A percentile compares a stretch with the other conserved stretches of the same genome.
Evolutionary conservation across 2,113 vertebrate species (phyloP).

Genomic region (Bombycilla garrulus): DNA sequence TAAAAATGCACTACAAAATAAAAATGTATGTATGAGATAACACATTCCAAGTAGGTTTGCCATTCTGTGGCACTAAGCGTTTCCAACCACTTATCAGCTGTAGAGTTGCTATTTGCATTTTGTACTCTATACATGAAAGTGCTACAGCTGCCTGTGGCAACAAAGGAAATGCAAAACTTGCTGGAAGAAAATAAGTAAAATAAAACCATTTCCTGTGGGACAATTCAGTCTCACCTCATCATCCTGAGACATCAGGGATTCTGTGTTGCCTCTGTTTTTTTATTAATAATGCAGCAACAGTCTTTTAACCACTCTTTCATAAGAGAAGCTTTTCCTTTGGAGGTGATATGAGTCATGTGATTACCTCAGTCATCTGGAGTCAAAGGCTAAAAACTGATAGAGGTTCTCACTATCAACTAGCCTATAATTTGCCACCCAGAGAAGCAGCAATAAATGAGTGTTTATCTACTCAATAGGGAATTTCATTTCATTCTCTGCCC

Average conservation of each 20-base stretch:
- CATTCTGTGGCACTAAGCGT: background rate
- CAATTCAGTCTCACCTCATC: conserved; percentile 62
- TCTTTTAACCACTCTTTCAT: conserved; percentile 39
- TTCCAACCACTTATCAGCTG: background rate
- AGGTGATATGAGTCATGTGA: background rate
- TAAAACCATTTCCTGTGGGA: conserved; percentile 17
- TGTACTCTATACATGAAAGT: conserved; percentile 5
- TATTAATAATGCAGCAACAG: conserved; percentile 38
- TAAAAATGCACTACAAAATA: background rate
- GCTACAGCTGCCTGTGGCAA: conserved; percentile 25
- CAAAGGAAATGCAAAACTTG: conserved; percentile 33
- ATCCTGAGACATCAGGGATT: conserved; percentile 43
- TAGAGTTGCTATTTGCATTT: conserved; percentile 41
- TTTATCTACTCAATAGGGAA: conserved; percentile 22
- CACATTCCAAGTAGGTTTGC: background rate
- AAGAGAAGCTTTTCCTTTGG: conserved; percentile 2
- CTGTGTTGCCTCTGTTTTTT: conserved; percentile 24
- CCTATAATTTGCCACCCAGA: conserved; percentile 53
- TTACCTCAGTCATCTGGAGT: conserved; percentile 32
- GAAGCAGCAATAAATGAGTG: conserved; percentile 20
- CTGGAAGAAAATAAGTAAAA: conserved; percentile 45
- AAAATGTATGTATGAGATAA: background rate
- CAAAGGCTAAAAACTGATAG: conserved; percentile 33
- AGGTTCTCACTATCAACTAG: conserved; percentile 26
- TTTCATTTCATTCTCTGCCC: background rate